Evolutionary conservation across 2,113 vertebrate species (phyloP).

Genomic region (Chitala chitala): DNA sequence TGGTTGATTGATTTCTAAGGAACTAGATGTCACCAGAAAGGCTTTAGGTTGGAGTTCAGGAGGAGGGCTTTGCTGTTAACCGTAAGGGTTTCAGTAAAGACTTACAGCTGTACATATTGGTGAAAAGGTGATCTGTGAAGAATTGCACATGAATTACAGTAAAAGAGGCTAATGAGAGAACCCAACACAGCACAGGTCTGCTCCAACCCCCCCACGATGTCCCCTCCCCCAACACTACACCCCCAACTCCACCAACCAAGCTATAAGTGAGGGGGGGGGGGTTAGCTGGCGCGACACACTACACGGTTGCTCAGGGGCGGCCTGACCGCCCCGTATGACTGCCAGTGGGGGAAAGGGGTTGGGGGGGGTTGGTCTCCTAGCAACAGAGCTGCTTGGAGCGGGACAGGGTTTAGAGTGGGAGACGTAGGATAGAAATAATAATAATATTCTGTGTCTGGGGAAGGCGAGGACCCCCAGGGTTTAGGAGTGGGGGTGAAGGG

Average conservation of each 20-base stretch:
- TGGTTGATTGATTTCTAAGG: no score
- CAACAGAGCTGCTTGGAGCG: constrained; percentile 64
- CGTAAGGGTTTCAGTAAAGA: no score
- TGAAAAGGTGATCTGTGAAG: no score
- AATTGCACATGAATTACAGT: no score
- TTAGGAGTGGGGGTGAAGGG: constrained; percentile 37
- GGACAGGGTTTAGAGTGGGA: constrained; percentile 11
- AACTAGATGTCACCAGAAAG: no score
- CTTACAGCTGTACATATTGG: no score
- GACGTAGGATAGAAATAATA: constrained; percentile 42
- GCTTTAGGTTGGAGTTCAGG: no score
- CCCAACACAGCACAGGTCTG: no score
- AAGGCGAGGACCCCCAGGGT: constrained; percentile 61
- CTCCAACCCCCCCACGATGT: not conserved
- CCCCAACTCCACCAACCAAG: not conserved
- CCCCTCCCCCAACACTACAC: constrained; percentile 12
- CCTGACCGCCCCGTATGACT: constrained; percentile 38
- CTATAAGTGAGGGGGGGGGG: not conserved
- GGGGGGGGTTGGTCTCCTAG: constrained; percentile 65
- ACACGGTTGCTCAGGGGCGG: not conserved
- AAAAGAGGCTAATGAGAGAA: not conserved
- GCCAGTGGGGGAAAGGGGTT: constrained; percentile 59
- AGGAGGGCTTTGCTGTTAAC: no score
- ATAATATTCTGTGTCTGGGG: constrained; percentile 56
- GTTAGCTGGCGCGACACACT: not conserved